phyloP scores from a whole-genome alignment of 23 tunicate species.

The Ciona savignyi region DNA sequence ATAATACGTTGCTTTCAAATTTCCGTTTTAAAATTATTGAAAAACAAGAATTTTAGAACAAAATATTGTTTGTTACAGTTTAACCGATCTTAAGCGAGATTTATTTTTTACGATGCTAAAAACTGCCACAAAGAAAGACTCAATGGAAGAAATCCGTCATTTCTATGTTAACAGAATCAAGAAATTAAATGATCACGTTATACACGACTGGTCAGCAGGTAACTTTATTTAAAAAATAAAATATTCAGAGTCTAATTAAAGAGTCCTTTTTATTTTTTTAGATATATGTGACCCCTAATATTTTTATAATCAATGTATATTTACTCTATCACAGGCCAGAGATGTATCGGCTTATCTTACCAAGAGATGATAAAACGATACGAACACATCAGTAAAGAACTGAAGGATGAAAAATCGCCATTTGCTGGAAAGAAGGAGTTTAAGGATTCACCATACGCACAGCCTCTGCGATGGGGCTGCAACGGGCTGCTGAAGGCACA shows the following conservation, averaged over 20 bases:
- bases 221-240: too few relatives aligned
- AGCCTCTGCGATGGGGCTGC: slow-evolving; percentile 53
- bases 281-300: too few relatives aligned
- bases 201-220: slow-evolving; percentile 79
- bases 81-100: slow-evolving; percentile 6
- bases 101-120: slow-evolving; percentile 51
- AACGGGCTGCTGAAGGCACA: slow-evolving; percentile 1
- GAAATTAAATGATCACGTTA: slow-evolving; percentile 75
- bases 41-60: too few relatives aligned
- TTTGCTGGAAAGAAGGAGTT: slow-evolving; percentile 21
- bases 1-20: too few relatives aligned
- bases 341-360: slow-evolving; percentile 49
- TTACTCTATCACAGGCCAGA: slow-evolving; percentile 59
- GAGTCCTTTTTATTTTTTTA: too few relatives aligned
- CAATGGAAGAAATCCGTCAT: slow-evolving; percentile 58
- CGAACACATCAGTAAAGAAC: slow-evolving; percentile 36
- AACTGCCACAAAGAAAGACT: slow-evolving; percentile 43
- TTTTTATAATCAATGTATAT: too few relatives aligned
- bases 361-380: slow-evolving; percentile 44
- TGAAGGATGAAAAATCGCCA: slow-evolving; percentile 27
- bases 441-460: slow-evolving; percentile 55
- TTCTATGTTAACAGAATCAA: slow-evolving; percentile 56
- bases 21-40: too few relatives aligned
- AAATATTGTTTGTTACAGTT: background rate
- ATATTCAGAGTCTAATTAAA: too few relatives aligned